These are phyloP conservation scores for Fistularia tabacaria DNA, from an alignment of 2,797 vertebrate species.

Conservation along the genomic window DNA sequence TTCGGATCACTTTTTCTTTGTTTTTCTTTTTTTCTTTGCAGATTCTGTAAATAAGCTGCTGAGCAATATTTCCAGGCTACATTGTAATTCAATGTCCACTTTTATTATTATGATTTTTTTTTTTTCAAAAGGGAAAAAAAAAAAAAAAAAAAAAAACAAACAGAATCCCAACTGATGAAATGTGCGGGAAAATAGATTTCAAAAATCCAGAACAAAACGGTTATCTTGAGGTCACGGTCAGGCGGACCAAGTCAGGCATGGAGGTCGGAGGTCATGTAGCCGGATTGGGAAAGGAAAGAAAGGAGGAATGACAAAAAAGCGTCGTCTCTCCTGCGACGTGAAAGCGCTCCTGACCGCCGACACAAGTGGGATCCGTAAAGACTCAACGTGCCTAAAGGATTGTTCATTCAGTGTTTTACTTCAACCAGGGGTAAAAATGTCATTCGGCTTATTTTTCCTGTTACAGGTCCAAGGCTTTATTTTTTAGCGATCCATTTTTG, in stretches of 20 bases:
- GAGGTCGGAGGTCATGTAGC: constrained; percentile 8
- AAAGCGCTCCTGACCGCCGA: constrained; percentile 69
- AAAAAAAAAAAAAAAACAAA: constrained; percentile 4
- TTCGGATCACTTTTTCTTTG: constrained; percentile 55
- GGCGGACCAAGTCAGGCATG: constrained; percentile 39
- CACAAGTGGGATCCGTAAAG: constrained; percentile 63
- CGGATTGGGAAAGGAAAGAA: too few species aligned
- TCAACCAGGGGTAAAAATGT: constrained; percentile 17
- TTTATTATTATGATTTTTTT: too few species aligned
- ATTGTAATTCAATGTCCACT: constrained; percentile 22
- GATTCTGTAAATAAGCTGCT: constrained; percentile 75
- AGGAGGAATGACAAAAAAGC: constrained; percentile 19
- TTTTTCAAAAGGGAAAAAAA: constrained; percentile 10
- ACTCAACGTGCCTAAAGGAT: constrained; percentile 76
- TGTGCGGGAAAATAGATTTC: too few species aligned
- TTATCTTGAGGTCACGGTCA: constrained; percentile 29
- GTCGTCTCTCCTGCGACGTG: constrained; percentile 43
- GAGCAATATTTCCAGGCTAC: constrained; percentile 73
- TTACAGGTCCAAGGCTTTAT: constrained; percentile 55
- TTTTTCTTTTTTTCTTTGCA: constrained; percentile 60
- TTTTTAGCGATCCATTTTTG: constrained; percentile 36
- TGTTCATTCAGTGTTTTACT: constrained; percentile 28
- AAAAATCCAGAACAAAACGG: constrained; percentile 36
- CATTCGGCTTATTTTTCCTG: constrained; percentile 43
- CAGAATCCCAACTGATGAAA: too few species aligned